A percentile compares a stretch with the other conserved stretches of the same genome.
Conservation (phyloP, 2,797 vertebrate genomes). For the Menidia menidia region DNA sequence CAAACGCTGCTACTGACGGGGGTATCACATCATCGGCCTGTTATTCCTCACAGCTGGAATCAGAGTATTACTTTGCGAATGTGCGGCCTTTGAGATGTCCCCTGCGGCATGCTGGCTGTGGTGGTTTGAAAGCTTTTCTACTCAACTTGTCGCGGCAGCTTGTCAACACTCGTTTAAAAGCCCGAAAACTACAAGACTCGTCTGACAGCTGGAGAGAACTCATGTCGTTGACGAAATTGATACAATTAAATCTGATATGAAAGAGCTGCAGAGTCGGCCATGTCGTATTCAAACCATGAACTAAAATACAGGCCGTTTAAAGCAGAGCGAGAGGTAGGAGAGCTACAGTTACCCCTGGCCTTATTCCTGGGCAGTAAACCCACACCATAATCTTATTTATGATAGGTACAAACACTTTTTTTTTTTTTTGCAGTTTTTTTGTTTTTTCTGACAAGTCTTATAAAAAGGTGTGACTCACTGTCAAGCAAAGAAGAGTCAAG, state of each 20-base stretch:
- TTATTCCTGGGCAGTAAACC: slow-evolving; percentile 25
- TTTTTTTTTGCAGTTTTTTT: neutral
- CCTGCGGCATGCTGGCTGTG: neutral
- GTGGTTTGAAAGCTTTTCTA: neutral
- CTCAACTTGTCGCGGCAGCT: neutral
- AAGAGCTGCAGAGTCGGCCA: neutral
- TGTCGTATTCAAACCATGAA: neutral
- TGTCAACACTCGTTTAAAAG: neutral
- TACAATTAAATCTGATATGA: neutral
- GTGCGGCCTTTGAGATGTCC: slow-evolving; percentile 26
- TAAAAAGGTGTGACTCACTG: slow-evolving; percentile 28
- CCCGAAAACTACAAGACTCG: neutral
- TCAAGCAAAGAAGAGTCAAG: slow-evolving; percentile 19
- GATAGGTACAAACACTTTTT: slow-evolving; percentile 18
- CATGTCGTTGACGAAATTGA: neutral
- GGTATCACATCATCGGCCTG: slow-evolving; percentile 29
- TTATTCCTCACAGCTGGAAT: slow-evolving; percentile 13
- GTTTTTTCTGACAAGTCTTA: slow-evolving; percentile 22
- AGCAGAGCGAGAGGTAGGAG: neutral
- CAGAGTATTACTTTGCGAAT: slow-evolving; percentile 18
- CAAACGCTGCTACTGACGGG: slow-evolving; percentile 15
- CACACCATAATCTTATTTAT: slow-evolving; percentile 19
- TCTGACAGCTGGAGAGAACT: neutral
- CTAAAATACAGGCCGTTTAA: neutral
- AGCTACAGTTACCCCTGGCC: slow-evolving; percentile 27